Percentiles rank a stretch among this genome's conserved stretches.
Evolutionary conservation across 2,888 invertebrate species (phyloP).

Genomic region (Metalampra italica): DNA sequence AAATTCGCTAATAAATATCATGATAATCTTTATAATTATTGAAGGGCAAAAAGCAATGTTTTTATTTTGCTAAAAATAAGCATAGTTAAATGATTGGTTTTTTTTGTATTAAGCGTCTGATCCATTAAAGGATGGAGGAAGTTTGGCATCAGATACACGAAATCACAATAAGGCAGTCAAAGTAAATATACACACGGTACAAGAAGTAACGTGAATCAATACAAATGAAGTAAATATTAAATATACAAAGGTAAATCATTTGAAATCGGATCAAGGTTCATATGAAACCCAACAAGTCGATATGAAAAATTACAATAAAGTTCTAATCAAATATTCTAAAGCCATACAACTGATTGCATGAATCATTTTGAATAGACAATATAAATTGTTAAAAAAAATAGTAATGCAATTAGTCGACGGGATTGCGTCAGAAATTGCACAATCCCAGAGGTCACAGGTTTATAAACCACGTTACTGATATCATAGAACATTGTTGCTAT

Average conservation of each 20-base stretch:
- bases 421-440: slow-evolving; percentile 51
- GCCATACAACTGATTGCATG: slow-evolving; percentile 1
- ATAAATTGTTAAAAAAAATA: slow-evolving; percentile 12
- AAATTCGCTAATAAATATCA: not conserved
- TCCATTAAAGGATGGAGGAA: too few species aligned
- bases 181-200: too few species aligned
- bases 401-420: slow-evolving; percentile 23
- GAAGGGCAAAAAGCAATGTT: not conserved
- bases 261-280: slow-evolving; percentile 29
- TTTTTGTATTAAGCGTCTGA: too few species aligned
- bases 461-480: not conserved
- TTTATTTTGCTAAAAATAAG: too few species aligned
- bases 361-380: not conserved
- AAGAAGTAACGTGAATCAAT: too few species aligned
- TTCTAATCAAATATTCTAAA: slow-evolving; percentile 12
- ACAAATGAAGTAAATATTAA: not conserved
- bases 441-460: slow-evolving; percentile 23
- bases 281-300: slow-evolving; percentile 22
- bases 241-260: slow-evolving; percentile 13
- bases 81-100: too few species aligned
- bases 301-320: slow-evolving; percentile 19
- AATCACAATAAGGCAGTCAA: too few species aligned
- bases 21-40: not conserved
- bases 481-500: not conserved
- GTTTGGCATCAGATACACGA: too few species aligned